These are phyloP conservation scores for Macrosoma leucophasiata DNA, from an alignment of 2,888 invertebrate species.

Conservation along the genomic window DNA sequence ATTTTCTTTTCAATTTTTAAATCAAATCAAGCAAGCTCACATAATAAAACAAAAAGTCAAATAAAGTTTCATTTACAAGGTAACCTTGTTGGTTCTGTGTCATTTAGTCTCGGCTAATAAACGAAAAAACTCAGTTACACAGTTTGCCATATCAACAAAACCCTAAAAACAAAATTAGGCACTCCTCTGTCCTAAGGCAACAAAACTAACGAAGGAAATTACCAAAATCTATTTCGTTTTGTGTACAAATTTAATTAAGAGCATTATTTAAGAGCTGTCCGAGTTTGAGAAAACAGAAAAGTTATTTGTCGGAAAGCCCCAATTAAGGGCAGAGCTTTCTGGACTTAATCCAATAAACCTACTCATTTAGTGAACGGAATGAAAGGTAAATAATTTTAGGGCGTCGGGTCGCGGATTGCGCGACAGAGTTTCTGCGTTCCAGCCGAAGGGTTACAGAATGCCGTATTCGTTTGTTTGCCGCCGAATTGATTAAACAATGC, in stretches of 20 bases:
- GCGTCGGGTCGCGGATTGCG: constrained; percentile 39
- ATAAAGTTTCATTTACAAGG: no score
- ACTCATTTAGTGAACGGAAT: constrained; percentile 70
- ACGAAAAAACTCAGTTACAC: no score
- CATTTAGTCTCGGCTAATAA: no score
- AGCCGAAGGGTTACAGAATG: constrained; percentile 35
- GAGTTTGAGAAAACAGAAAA: constrained; percentile 72
- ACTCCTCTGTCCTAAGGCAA: constrained; percentile 14
- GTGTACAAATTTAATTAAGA: constrained; percentile 63
- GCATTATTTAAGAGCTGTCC: constrained; percentile 66
- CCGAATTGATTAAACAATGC: constrained; percentile 39
- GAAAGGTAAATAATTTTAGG: constrained; percentile 71
- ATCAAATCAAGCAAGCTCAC: no score
- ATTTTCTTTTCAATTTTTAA: no score
- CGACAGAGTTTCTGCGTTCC: constrained; percentile 43
- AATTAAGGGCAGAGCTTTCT: constrained; percentile 73
- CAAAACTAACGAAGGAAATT: constrained; percentile 34
- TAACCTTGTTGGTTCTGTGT: no score
- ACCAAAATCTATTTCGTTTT: constrained; percentile 44
- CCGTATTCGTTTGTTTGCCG: constrained; percentile 31
- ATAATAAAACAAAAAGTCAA: no score
- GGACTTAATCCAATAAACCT: constrained; percentile 74
- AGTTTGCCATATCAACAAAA: no score
- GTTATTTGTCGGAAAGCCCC: constrained; percentile 72
- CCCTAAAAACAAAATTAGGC: constrained; percentile 22